Conservation (phyloP, 2,888 invertebrate species). For the Melinaea marsaeus region DNA sequence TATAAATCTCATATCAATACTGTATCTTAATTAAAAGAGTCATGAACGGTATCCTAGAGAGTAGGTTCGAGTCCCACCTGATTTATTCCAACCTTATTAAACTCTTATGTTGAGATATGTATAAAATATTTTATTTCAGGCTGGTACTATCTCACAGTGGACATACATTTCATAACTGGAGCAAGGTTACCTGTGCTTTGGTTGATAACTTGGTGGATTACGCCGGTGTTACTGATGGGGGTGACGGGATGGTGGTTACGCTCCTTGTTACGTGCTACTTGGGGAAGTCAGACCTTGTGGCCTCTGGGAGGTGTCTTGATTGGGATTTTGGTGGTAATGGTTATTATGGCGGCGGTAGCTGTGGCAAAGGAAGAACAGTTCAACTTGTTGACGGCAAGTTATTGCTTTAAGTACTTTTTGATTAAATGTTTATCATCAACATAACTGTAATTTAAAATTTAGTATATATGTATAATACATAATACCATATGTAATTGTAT, state of each 20-base stretch:
- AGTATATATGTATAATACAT: too few relatives aligned
- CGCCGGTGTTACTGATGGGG: slow-evolving; percentile 55
- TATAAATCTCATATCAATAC: too few relatives aligned
- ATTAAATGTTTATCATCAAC: too few relatives aligned
- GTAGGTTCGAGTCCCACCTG: too few relatives aligned
- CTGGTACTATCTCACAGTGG: slow-evolving; percentile 60
- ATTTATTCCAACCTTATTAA: too few relatives aligned
- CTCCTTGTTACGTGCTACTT: slow-evolving; percentile 47
- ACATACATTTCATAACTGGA: slow-evolving; percentile 67
- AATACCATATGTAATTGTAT: too few relatives aligned
- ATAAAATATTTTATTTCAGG: slow-evolving; percentile 47
- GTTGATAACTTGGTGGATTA: slow-evolving; percentile 61
- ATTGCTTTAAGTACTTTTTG: not conserved
- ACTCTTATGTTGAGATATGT: too few relatives aligned
- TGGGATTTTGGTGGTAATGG: slow-evolving; percentile 56
- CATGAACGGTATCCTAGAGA: too few relatives aligned
- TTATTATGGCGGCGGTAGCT: slow-evolving; percentile 60
- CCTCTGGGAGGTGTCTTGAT: slow-evolving; percentile 56
- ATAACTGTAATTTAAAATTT: too few relatives aligned
- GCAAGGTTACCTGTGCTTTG: slow-evolving; percentile 57
- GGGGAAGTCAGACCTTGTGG: slow-evolving; percentile 53
- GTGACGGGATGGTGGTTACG: slow-evolving; percentile 68
- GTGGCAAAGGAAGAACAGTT: slow-evolving; percentile 71
- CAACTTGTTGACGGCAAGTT: slow-evolving; percentile 62
- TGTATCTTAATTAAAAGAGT: too few relatives aligned